A percentile compares a stretch with the other conserved stretches of the same genome.
These are phyloP conservation scores for Tachysurus vachellii DNA, from an alignment of 2,113 vertebrate species.

Conservation along the genomic window DNA sequence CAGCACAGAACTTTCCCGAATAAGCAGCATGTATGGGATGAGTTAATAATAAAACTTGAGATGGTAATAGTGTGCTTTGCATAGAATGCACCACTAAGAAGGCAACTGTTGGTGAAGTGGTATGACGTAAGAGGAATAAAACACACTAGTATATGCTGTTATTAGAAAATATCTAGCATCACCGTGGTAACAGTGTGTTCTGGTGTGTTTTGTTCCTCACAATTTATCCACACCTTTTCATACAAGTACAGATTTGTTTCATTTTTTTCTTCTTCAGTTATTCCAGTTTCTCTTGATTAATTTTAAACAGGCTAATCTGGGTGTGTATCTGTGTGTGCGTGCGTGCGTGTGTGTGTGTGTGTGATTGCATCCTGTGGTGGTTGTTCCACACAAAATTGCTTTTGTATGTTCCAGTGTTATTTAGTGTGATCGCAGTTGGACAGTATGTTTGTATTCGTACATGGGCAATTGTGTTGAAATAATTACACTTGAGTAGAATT, in stretches of 20 bases:
- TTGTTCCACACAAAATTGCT: background rate
- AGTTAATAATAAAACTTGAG: too few relatives aligned
- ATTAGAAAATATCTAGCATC: background rate
- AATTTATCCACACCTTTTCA: background rate
- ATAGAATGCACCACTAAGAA: too few relatives aligned
- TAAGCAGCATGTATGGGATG: too few relatives aligned
- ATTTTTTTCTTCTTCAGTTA: background rate
- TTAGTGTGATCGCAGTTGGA: background rate
- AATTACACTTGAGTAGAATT: conserved; percentile 4
- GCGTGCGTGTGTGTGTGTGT: conserved; percentile 28
- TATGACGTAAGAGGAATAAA: background rate
- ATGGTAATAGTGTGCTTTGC: too few relatives aligned
- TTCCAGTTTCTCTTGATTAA: background rate
- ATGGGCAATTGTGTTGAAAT: conserved; percentile 28
- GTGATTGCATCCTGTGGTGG: conserved; percentile 40
- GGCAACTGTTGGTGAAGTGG: background rate
- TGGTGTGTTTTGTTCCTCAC: background rate
- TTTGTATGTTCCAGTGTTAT: conserved; percentile 19
- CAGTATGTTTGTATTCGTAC: conserved; percentile 12
- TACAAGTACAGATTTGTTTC: background rate
- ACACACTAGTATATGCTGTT: background rate
- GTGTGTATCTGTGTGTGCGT: background rate
- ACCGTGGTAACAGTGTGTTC: background rate
- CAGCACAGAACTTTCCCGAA: background rate
- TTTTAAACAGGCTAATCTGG: background rate